Evolutionary conservation across 2,797 vertebrate species (phyloP).

Genomic region (Poeciliopsis infans): DNA sequence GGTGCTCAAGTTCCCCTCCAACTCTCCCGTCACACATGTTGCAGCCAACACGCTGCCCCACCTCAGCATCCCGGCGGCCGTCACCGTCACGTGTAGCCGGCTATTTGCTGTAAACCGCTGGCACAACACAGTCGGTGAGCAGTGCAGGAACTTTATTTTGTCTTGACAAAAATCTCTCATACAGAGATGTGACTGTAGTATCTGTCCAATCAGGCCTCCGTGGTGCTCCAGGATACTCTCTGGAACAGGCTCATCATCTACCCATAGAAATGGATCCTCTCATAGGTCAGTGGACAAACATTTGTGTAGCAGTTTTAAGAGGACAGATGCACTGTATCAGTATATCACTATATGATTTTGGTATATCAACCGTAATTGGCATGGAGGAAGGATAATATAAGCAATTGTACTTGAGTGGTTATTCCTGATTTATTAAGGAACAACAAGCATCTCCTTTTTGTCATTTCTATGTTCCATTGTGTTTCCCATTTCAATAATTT

Average conservation of each 20-base stretch:
- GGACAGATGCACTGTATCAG: too few species aligned
- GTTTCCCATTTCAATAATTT: not conserved
- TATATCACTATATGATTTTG: not conserved
- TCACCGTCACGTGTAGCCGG: slow-evolving; percentile 97
- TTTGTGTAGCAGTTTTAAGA: not conserved
- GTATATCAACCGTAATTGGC: not conserved
- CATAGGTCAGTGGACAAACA: slow-evolving; percentile 85
- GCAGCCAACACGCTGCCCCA: slow-evolving; percentile 98
- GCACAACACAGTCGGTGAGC: slow-evolving; percentile 97
- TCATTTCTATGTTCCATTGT: too few species aligned
- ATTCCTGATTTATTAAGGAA: too few species aligned
- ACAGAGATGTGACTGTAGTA: slow-evolving; percentile 9
- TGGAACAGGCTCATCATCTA: slow-evolving; percentile 98
- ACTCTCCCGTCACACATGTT: slow-evolving; percentile 97
- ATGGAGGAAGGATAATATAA: not conserved
- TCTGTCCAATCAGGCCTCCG: slow-evolving; percentile 85
- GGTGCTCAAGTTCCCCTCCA: slow-evolving; percentile 99
- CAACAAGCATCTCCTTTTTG: too few species aligned
- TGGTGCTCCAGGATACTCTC: slow-evolving; percentile 96
- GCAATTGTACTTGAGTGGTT: too few species aligned
- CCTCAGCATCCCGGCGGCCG: slow-evolving; percentile 94
- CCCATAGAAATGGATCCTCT: slow-evolving; percentile 99
- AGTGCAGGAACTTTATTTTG: not conserved
- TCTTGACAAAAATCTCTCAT: not conserved
- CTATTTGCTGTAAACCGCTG: slow-evolving; percentile 98